Conservation (phyloP, 2,888 invertebrate genomes). For the Caenorhabditis sulstoni region DNA sequence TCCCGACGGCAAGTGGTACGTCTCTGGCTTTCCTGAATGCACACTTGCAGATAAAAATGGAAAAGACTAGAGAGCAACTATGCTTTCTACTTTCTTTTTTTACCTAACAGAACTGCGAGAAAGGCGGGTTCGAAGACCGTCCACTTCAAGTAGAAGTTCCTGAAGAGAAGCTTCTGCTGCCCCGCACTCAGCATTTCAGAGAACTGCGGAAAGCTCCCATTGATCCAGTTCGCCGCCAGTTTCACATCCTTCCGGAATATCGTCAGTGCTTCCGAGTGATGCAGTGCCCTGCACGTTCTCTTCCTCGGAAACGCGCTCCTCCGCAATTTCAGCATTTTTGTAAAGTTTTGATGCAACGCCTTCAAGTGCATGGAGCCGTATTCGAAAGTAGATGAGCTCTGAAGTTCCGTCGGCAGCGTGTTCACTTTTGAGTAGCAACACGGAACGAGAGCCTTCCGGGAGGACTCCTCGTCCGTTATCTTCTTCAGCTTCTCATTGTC, state of each 20-base stretch:
- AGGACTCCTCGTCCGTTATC: not conserved
- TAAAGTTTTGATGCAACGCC: constrained; percentile 33
- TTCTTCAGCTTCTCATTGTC: constrained; percentile 20
- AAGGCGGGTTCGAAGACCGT: constrained; percentile 48
- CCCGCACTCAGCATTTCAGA: not conserved
- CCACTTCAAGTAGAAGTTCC: constrained; percentile 51
- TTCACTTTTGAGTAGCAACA: constrained; percentile 42
- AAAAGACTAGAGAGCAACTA: too few species aligned
- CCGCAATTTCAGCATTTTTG: constrained; percentile 30
- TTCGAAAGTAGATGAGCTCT: constrained; percentile 18
- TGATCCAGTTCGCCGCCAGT: constrained; percentile 39
- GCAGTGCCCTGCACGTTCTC: constrained; percentile 3
- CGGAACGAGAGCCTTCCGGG: constrained; percentile 5
- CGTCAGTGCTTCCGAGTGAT: constrained; percentile 39
- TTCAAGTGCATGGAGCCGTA: constrained; percentile 25
- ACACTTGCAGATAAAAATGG: not conserved
- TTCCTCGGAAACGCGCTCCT: constrained; percentile 18
- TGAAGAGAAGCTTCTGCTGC: constrained; percentile 37
- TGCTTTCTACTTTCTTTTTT: too few species aligned
- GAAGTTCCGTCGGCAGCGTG: constrained; percentile 16
- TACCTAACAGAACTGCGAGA: constrained; percentile 40
- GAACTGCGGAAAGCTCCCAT: constrained; percentile 25
- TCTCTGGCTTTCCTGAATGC: constrained; percentile 43
- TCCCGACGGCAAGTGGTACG: constrained; percentile 50
- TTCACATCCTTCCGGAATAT: constrained; percentile 51